phyloP scores from a whole-genome alignment of 1,140 invertebrate genomes.

The Drosophila varians region DNA sequence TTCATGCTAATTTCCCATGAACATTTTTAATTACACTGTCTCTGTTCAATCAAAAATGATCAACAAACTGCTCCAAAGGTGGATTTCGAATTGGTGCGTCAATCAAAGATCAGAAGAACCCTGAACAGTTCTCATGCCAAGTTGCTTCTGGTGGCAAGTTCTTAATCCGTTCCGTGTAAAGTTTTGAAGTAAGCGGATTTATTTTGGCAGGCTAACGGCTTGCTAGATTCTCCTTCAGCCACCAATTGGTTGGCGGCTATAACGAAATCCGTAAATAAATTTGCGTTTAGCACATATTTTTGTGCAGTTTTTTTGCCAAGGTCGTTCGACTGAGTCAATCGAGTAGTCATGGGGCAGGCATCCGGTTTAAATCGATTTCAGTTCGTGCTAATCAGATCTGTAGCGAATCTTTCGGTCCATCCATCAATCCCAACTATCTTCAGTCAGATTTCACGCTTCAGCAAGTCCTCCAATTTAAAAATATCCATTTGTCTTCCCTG shows the following conservation, averaged over 20 bases:
- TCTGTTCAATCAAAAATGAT: constrained; percentile 32
- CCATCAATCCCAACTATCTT: constrained; percentile 51
- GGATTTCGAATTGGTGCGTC: constrained; percentile 33
- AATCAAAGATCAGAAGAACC: constrained; percentile 24
- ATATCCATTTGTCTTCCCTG: constrained; percentile 34
- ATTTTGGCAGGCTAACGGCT: constrained; percentile 51
- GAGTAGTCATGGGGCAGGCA: constrained; percentile 44
- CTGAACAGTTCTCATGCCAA: constrained; percentile 15
- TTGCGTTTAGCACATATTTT: constrained; percentile 70
- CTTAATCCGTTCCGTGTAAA: constrained; percentile 59
- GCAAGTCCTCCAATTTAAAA: constrained; percentile 52
- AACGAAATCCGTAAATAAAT: constrained; percentile 62
- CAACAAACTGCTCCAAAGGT: constrained; percentile 29
- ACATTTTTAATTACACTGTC: constrained; percentile 29
- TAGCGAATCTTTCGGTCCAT: constrained; percentile 56
- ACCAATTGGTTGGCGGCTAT: constrained; percentile 46
- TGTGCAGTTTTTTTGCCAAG: constrained; percentile 46
- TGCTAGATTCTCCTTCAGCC: constrained; percentile 37
- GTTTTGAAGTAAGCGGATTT: constrained; percentile 60
- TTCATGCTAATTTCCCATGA: constrained; percentile 35
- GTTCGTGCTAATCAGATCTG: constrained; percentile 66
- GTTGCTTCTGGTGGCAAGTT: constrained; percentile 15
- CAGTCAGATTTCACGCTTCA: constrained; percentile 53
- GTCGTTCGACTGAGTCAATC: constrained; percentile 31
- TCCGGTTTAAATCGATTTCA: constrained; percentile 50